A percentile compares a stretch with the other conserved stretches of the same genome.
phyloP scores from a whole-genome alignment of 1,140 invertebrate species.

The Diorhabda sublineata region DNA sequence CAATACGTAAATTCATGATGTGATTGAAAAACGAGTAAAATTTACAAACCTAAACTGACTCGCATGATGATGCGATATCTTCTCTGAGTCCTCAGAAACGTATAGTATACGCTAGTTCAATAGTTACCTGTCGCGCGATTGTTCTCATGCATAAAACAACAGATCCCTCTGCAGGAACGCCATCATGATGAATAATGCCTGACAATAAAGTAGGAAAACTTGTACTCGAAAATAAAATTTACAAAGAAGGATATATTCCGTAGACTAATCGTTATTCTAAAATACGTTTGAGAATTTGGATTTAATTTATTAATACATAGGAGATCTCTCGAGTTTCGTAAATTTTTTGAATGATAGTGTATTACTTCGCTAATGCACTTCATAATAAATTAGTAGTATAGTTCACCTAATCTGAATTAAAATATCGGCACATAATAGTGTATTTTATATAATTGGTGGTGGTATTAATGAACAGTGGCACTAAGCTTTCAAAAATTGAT shows the following conservation, averaged over 20 bases:
- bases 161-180: slow-evolving; percentile 1
- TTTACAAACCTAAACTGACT: background rate
- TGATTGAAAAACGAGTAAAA: background rate
- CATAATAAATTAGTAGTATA: no score
- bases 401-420: no score
- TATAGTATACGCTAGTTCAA: background rate
- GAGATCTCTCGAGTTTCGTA: no score
- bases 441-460: no score
- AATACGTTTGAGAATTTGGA: no score
- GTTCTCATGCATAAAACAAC: background rate
- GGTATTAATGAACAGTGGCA: no score
- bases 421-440: no score
- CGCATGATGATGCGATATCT: background rate
- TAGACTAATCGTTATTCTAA: background rate
- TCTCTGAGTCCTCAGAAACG: background rate
- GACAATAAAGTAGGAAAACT: slow-evolving; percentile 2
- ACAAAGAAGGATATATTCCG: background rate
- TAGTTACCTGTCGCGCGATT: background rate
- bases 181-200: slow-evolving; percentile 1
- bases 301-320: no score
- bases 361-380: no score
- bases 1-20: background rate
- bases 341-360: no score
- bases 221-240: slow-evolving; percentile 1
- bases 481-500: no score